Evolutionary conservation across 2,888 invertebrate species (phyloP).

Genomic region (Eupithecia insigniata): DNA sequence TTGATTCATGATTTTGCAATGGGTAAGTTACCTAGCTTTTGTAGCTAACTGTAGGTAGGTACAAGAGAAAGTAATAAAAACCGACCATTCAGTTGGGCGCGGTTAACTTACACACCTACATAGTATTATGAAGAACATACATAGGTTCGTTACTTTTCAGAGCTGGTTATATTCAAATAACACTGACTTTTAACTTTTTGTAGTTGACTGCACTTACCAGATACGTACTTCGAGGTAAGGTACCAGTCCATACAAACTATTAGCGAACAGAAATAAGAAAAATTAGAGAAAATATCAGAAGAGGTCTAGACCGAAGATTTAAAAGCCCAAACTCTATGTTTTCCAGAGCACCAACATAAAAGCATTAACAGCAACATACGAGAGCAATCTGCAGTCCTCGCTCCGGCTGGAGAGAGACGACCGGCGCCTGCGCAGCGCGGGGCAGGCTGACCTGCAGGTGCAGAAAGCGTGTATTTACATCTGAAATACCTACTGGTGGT

Average conservation of each 20-base stretch:
- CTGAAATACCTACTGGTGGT: not conserved
- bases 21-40: not conserved
- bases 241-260: not conserved
- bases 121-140: no score
- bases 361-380: conserved; percentile 22
- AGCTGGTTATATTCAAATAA: no score
- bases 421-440: conserved; percentile 47
- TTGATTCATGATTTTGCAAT: not conserved
- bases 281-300: not conserved
- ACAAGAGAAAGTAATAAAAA: not conserved
- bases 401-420: conserved; percentile 46
- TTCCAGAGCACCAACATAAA: conserved; percentile 19
- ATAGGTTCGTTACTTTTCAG: not conserved
- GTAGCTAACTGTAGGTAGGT: not conserved
- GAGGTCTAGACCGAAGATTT: no score
- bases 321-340: not conserved
- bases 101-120: no score
- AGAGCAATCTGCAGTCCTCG: conserved; percentile 33
- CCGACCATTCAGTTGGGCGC: not conserved
- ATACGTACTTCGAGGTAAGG: not conserved
- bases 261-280: not conserved
- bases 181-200: not conserved
- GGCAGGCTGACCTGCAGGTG: conserved; percentile 58
- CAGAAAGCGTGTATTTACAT: no score
- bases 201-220: not conserved